phyloP scores from a whole-genome alignment of 2,113 vertebrate genomes.

The Ploceus nigricollis region DNA sequence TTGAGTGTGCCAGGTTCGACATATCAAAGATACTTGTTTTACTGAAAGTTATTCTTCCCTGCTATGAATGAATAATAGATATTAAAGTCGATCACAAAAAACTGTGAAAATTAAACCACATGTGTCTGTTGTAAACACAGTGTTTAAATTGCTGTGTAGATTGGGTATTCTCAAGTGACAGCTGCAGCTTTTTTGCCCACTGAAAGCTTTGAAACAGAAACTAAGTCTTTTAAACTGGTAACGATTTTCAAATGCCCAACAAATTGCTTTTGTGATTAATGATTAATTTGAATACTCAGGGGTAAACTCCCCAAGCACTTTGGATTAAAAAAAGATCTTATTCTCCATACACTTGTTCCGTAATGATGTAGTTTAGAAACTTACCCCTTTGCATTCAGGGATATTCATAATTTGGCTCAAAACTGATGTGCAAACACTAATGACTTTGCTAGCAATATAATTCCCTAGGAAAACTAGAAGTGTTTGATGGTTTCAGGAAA shows the following conservation, averaged over 20 bases:
- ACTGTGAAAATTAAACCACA: not conserved
- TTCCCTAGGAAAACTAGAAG: not conserved
- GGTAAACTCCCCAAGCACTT: not conserved
- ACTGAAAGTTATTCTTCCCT: not conserved
- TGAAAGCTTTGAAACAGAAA: conserved; percentile 40
- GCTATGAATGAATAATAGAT: not conserved
- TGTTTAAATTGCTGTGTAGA: conserved; percentile 5
- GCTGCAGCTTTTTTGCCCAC: not conserved
- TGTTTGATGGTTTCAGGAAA: not conserved
- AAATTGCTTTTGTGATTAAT: conserved; percentile 61
- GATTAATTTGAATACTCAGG: conserved; percentile 38
- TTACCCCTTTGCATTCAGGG: not conserved
- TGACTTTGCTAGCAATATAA: not conserved
- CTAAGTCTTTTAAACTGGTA: conserved; percentile 12
- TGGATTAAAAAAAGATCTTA: not conserved
- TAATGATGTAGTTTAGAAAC: conserved; percentile 1
- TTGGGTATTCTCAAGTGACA: conserved; percentile 12
- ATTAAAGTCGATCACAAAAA: not conserved
- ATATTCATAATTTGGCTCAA: conserved; percentile 3
- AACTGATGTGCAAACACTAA: not conserved
- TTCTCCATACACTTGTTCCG: conserved; percentile 5
- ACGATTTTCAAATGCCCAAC: conserved; percentile 23
- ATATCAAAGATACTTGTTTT: not conserved
- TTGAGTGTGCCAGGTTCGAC: not conserved
- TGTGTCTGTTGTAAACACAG: not conserved